Evolutionary conservation across 2,888 invertebrate species (phyloP).

Genomic region (Latrodectus elegans): DNA sequence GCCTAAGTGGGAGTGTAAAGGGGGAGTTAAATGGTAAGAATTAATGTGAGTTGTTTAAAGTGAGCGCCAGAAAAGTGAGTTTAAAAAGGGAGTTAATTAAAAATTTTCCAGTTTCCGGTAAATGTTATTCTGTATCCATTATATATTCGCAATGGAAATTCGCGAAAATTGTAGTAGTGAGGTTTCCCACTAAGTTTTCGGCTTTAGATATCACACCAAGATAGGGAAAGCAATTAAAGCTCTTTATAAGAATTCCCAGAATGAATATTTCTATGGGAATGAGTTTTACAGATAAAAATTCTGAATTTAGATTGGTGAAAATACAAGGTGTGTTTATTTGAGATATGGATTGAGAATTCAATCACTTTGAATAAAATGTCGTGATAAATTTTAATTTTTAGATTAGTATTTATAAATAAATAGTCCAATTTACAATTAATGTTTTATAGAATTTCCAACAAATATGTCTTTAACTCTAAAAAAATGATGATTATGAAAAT

Average conservation of each 20-base stretch:
- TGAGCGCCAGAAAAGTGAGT: constrained; percentile 4
- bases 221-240: neutral
- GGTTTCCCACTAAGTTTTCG: neutral
- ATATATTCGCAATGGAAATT: neutral
- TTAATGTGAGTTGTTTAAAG: constrained; percentile 46
- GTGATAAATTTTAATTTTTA: too few species aligned
- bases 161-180: neutral
- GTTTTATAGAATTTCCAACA: too few species aligned
- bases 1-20: neutral
- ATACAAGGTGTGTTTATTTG: too few species aligned
- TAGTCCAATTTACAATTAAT: too few species aligned
- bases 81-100: constrained; percentile 40
- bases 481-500: too few species aligned
- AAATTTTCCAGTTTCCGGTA: constrained; percentile 21
- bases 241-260: neutral
- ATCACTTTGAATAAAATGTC: too few species aligned
- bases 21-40: constrained; percentile 39
- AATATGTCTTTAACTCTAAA: too few species aligned
- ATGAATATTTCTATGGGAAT: neutral
- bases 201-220: neutral
- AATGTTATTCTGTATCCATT: constrained; percentile 2
- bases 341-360: too few species aligned
- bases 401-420: too few species aligned
- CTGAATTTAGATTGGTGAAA: too few species aligned
- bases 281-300: neutral